Conservation (phyloP, 2,797 vertebrate species). For the Pachyuromys duprasi region DNA sequence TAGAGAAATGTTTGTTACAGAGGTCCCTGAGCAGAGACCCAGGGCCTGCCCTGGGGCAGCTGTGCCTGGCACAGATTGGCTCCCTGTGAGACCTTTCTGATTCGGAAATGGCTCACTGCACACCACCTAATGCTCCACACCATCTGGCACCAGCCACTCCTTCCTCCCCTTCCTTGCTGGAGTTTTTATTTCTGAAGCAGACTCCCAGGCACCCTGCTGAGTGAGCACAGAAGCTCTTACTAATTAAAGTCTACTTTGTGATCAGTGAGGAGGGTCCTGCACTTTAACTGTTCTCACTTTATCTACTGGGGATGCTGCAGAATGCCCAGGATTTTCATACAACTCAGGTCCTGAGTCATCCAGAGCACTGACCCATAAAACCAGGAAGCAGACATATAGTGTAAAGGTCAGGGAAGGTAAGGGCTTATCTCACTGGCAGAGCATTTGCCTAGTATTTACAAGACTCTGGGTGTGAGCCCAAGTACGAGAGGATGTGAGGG, state of each 20-base stretch:
- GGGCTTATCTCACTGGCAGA: background rate
- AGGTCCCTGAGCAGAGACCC: background rate
- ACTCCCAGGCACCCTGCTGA: slow-evolving; percentile 80
- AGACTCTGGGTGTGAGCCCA: background rate
- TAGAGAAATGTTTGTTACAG: background rate
- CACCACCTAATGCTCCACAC: slow-evolving; percentile 57
- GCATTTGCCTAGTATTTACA: background rate
- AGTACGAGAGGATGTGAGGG: background rate
- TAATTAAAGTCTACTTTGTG: slow-evolving; percentile 84
- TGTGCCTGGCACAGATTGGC: slow-evolving; percentile 59
- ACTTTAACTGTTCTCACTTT: slow-evolving; percentile 66
- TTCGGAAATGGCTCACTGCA: slow-evolving; percentile 27
- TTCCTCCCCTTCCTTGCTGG: slow-evolving; percentile 73
- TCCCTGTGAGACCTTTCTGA: slow-evolving; percentile 63
- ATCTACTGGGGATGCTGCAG: slow-evolving; percentile 67
- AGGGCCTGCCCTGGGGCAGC: slow-evolving; percentile 27
- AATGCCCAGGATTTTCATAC: slow-evolving; percentile 59
- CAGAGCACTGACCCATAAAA: background rate
- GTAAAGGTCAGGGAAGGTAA: background rate
- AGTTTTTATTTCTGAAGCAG: slow-evolving; percentile 82
- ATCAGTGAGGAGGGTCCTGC: slow-evolving; percentile 75
- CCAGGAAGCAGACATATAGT: background rate
- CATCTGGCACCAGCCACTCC: slow-evolving; percentile 52
- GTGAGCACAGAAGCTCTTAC: slow-evolving; percentile 79
- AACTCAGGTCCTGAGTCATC: slow-evolving; percentile 1